These are phyloP conservation scores for Drosophila bifasciata DNA, from an alignment of 1,140 invertebrate genomes.

Conservation along the genomic window DNA sequence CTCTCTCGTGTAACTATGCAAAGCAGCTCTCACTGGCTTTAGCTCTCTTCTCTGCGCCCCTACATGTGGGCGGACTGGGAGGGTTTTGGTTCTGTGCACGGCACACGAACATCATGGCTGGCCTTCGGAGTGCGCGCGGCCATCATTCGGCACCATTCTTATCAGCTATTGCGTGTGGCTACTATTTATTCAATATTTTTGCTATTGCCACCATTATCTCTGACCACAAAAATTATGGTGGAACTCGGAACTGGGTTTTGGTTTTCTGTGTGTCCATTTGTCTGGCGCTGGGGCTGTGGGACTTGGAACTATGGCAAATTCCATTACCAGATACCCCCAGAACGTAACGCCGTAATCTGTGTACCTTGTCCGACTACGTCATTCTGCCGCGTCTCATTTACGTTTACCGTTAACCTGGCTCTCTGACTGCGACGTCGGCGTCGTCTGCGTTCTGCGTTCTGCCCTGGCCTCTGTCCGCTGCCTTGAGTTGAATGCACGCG, in stretches of 20 bases:
- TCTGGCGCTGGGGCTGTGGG: too few species aligned
- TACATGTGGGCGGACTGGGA: conserved; percentile 5
- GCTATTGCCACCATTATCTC: conserved; percentile 56
- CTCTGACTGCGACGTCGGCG: background rate
- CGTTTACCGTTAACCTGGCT: conserved; percentile 56
- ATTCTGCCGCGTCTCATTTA: conserved; percentile 41
- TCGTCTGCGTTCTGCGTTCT: too few species aligned
- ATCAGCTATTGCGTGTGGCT: conserved; percentile 70
- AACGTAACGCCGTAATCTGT: conserved; percentile 32
- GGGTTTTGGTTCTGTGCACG: conserved; percentile 49
- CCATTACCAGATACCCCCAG: conserved; percentile 18
- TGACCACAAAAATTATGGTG: conserved; percentile 64
- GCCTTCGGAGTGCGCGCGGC: conserved; percentile 25
- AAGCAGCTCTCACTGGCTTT: conserved; percentile 21
- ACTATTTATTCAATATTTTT: conserved; percentile 71
- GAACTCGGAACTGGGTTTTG: conserved; percentile 38
- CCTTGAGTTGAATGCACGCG: conserved; percentile 51
- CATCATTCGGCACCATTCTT: conserved; percentile 29
- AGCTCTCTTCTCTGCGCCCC: conserved; percentile 11
- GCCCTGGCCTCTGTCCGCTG: conserved; percentile 7
- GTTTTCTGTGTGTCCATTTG: conserved; percentile 21
- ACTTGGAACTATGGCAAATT: conserved; percentile 47
- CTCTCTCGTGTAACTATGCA: conserved; percentile 47
- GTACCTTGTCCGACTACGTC: conserved; percentile 50
- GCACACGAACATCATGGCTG: conserved; percentile 36